Base-by-base conservation (phyloP, 2,888 invertebrate genomes). In the Ochlodes sylvanus region DNA sequence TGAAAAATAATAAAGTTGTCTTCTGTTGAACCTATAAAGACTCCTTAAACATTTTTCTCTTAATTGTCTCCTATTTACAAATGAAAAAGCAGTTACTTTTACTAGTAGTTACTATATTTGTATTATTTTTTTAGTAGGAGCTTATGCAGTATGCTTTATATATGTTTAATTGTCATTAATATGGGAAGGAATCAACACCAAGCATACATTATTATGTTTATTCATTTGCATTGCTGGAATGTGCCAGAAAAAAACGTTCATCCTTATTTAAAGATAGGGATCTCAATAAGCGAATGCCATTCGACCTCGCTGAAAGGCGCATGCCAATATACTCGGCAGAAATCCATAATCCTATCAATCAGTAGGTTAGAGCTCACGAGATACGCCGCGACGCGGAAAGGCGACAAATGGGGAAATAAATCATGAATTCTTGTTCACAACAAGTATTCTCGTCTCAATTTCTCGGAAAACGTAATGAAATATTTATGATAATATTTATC, bases 271-370 rank as follows among this genome's bases (percentile, higher is more conserved):
- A 54, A 17, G 52, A 61, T 58, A 58, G 58, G 54, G 58, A 67
- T 67, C 44, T 44, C 44, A 60, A 34, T 67, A 61, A 44, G 55
- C 21, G 67, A 61, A 61, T 61, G n/a, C 55, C 44, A 55, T 61
- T 21, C 55, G 67, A 60, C 54, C 54, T 44, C 15, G 52, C 38
- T 60, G 54, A 54, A 66, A 54, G 38, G 42, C 60, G 34, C 60
- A 55, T 60, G 60, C 66, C 60, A 65, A 54, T 62, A 27, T 44
- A n/a, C 27, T 65, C 57, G 38, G 38, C 21, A 15, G 41, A 65
- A 57, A 57, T 34, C 64, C 56, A 57, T 64, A 64, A 64, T 65
- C 47, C 57, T 27, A 65, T 58, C 57, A 65, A 52, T 65, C 27
- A 47, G 55, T 10, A 19, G 50, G 50, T 50, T 50, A 50, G 50